These are phyloP conservation scores for Drosophila acutilabella DNA, from an alignment of 2,888 invertebrate genomes.

Conservation along the genomic window DNA sequence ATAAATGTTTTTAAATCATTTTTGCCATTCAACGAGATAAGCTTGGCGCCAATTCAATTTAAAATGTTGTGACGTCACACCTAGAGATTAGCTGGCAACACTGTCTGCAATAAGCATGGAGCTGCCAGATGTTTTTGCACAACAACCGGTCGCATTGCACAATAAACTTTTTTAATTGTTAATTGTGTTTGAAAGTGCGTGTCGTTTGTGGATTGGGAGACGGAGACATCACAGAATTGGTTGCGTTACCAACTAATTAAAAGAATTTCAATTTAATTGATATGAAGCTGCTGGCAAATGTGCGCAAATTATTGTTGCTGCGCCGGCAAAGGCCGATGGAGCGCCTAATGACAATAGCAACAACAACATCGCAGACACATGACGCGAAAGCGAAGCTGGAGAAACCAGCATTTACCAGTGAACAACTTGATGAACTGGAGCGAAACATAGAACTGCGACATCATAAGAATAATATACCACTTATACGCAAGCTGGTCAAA, in stretches of 20 bases:
- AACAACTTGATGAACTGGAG: slow-evolving; percentile 71
- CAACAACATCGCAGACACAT: slow-evolving; percentile 32
- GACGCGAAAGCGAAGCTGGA: slow-evolving; percentile 17
- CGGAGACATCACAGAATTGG: slow-evolving; percentile 15
- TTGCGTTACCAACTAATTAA: slow-evolving; percentile 39
- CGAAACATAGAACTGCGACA: slow-evolving; percentile 72
- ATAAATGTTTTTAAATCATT: slow-evolving; percentile 5
- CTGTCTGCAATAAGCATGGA: background rate
- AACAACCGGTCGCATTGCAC: slow-evolving; percentile 42
- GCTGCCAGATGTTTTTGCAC: slow-evolving; percentile 38
- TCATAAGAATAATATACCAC: slow-evolving; percentile 73
- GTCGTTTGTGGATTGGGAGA: slow-evolving; percentile 15
- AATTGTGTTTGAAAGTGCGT: slow-evolving; percentile 41
- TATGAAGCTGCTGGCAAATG: slow-evolving; percentile 66
- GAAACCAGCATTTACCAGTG: slow-evolving; percentile 49
- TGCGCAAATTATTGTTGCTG: slow-evolving; percentile 45
- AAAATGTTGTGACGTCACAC: slow-evolving; percentile 29
- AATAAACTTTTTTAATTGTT: slow-evolving; percentile 40
- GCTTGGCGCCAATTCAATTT: slow-evolving; percentile 14
- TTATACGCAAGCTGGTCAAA: slow-evolving; percentile 66
- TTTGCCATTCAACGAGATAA: slow-evolving; percentile 12
- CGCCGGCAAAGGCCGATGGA: slow-evolving; percentile 27
- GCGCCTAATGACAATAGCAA: slow-evolving; percentile 57
- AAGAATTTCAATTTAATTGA: slow-evolving; percentile 58
- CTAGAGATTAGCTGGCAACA: slow-evolving; percentile 31